Conservation (phyloP, 2,113 vertebrate species). For the Emydura subglobosa region DNA sequence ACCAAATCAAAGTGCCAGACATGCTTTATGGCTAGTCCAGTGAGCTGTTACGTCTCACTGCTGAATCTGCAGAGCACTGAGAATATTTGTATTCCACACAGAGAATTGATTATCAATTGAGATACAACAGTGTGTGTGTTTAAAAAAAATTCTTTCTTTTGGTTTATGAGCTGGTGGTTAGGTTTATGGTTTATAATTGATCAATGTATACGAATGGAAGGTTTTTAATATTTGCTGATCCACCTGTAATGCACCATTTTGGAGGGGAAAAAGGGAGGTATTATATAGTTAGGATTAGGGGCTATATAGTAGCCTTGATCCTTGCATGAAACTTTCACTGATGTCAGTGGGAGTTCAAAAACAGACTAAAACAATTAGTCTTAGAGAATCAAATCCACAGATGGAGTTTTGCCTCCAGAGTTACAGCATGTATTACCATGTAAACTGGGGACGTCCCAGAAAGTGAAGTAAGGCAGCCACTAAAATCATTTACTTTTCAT, state of each 20-base stretch:
- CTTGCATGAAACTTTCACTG: rapidly evolving
- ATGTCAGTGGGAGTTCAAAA: not conserved
- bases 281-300: rapidly evolving
- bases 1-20: slow-evolving; percentile 18
- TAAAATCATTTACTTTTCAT: not conserved
- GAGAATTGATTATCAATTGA: not conserved
- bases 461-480: not conserved
- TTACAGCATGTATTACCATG: slow-evolving; percentile 5
- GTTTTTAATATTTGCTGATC: not conserved
- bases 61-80: not conserved
- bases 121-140: not conserved
- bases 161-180: not conserved
- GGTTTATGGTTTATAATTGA: not conserved
- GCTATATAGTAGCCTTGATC: not conserved
- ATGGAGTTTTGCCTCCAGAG: not conserved
- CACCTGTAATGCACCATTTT: not conserved
- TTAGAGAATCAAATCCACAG: not conserved
- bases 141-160: not conserved
- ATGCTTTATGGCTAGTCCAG: not conserved
- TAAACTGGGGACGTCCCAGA: not conserved
- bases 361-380: not conserved
- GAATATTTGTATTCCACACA: not conserved
- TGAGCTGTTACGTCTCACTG: not conserved
- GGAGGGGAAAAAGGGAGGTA: not conserved
- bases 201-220: not conserved